Base-by-base conservation (phyloP, 2,113 vertebrate genomes). In the Columba livia region DNA sequence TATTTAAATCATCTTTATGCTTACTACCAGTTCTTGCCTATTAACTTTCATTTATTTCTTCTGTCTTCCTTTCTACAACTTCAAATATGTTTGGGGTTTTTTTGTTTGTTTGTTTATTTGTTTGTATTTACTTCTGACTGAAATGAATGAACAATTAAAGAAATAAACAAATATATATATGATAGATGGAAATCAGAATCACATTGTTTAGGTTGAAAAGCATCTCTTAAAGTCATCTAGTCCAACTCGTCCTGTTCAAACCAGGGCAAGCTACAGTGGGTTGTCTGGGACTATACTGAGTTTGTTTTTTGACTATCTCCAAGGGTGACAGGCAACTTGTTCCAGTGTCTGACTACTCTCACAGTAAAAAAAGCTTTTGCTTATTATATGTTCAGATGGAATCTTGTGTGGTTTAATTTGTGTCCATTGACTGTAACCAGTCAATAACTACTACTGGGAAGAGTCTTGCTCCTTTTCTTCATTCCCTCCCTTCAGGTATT, bases 281-380 rank as follows among this genome's bases (percentile, higher is more conserved):
- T 40, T 65, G 3, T n/a, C 9, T 53, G 34, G 6, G 6, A 66
- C 8, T 9, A 48, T 0, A 0, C 51, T 3, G 29, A 21, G 3
- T 5, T 15, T 8, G 14, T 3, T 5, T 66, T 75, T 75, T 62
- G 17, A 40, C 9, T 57, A 2, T 53, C 8, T 29, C 12, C 4
- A 74, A 51, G 4, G 11, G 18, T 54, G 31, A 24, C n/a, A 65
- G 20, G 51, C 44, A 79, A 66, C 6, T 15, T 53, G 24, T 31
- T 66, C 16, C 13, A 60, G 23, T 14, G 3, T 57, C 64, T 81
- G 38, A 58, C 14, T 8, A 53, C 11, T 2, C 3, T 58, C 19
- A 40, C 5, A 73, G 6, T 13, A 32, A 64, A 67, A 58, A 54
- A 32, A 2, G 0, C 0, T 12, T 61, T 74, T 5, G 61, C 24